Conservation (phyloP, 2,113 vertebrate species). For the Brachirus orientalis region DNA sequence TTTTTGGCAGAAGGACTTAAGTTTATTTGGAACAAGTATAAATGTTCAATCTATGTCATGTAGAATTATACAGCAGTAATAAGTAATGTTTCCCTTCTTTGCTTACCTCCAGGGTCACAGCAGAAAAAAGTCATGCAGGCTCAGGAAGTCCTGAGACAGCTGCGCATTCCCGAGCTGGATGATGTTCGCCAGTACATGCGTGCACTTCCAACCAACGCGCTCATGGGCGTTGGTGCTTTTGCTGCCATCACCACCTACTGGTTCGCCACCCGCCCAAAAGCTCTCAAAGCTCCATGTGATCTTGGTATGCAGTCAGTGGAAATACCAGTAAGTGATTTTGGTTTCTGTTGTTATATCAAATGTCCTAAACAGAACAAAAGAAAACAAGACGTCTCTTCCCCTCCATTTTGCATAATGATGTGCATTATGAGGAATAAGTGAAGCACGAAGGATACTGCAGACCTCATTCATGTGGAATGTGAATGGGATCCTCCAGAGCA, state of each 20-base stretch:
- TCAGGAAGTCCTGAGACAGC: slow-evolving; percentile 90
- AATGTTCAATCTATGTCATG: no score
- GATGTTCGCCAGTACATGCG: slow-evolving; percentile 92
- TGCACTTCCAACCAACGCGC: slow-evolving; percentile 88
- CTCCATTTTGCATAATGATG: not conserved
- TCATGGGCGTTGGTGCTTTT: slow-evolving; percentile 94
- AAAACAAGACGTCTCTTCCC: not conserved
- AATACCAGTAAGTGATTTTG: slow-evolving; percentile 81
- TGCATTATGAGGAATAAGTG: slow-evolving; percentile 6
- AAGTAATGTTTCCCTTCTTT: not conserved
- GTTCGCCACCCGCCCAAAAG: slow-evolving; percentile 90
- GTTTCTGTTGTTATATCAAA: not conserved
- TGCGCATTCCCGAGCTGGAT: slow-evolving; percentile 92
- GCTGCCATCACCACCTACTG: slow-evolving; percentile 95
- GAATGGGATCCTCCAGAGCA: slow-evolving; percentile 3
- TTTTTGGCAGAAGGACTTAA: no score
- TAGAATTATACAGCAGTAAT: not conserved
- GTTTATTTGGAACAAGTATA: no score
- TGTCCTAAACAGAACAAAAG: not conserved
- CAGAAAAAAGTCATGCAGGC: slow-evolving; percentile 85
- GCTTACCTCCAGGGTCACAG: slow-evolving; percentile 41
- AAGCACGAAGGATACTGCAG: not conserved
- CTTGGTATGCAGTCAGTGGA: slow-evolving; percentile 91
- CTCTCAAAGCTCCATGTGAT: slow-evolving; percentile 91
- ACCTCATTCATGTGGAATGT: slow-evolving; percentile 49